Percentiles rank a stretch among this genome's conserved stretches.
These are phyloP conservation scores for Caradrina kadenii DNA, from an alignment of 2,888 invertebrate genomes.

Conservation along the genomic window DNA sequence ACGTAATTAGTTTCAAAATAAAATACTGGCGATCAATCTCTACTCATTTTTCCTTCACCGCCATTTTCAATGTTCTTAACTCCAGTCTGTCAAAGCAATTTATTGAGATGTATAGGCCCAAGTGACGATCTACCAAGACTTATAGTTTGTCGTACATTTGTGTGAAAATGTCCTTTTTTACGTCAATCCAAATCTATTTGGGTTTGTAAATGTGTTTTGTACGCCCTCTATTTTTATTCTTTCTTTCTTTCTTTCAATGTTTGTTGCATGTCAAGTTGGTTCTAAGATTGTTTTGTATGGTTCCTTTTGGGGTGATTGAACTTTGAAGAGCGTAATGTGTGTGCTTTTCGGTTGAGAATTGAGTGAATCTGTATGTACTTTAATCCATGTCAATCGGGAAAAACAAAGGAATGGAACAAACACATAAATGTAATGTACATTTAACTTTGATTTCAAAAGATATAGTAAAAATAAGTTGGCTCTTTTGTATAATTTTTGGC, in stretches of 20 bases:
- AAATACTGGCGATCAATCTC: slow-evolving; percentile 20
- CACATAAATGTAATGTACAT: background rate
- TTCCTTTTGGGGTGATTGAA: slow-evolving; percentile 14
- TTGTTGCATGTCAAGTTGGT: slow-evolving; percentile 36
- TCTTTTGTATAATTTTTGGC: no score
- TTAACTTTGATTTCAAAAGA: slow-evolving; percentile 2
- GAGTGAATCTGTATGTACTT: background rate
- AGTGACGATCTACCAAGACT: slow-evolving; percentile 63
- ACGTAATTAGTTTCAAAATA: slow-evolving; percentile 39
- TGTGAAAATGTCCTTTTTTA: slow-evolving; percentile 59
- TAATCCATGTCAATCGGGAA: background rate
- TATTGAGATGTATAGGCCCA: slow-evolving; percentile 78
- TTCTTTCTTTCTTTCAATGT: slow-evolving; percentile 20
- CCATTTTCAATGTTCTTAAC: slow-evolving; percentile 43
- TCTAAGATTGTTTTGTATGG: slow-evolving; percentile 29
- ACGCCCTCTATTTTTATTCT: slow-evolving; percentile 40
- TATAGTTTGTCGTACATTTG: slow-evolving; percentile 59
- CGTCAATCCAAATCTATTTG: slow-evolving; percentile 67
- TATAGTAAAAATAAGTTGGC: no score
- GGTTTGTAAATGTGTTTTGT: slow-evolving; percentile 60
- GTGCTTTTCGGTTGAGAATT: slow-evolving; percentile 27
- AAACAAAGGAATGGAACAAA: background rate
- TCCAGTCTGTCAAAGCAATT: slow-evolving; percentile 75
- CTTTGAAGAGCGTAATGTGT: slow-evolving; percentile 29
- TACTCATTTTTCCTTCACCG: slow-evolving; percentile 15